Conservation (phyloP, 1,140 invertebrate genomes). For the Ceratitis capitata region DNA sequence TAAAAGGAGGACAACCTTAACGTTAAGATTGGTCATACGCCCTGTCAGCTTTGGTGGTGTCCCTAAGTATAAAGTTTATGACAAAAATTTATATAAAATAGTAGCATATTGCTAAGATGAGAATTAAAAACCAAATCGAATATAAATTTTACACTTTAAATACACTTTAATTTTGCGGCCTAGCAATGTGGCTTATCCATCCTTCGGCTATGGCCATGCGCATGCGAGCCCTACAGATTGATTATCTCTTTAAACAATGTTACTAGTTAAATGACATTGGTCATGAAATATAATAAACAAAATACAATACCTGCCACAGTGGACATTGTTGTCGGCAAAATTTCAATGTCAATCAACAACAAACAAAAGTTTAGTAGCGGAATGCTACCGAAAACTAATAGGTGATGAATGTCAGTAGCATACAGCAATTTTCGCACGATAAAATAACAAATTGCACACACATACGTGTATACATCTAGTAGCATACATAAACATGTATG, state of each 20-base stretch:
- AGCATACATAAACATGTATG: neutral
- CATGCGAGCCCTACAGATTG: neutral
- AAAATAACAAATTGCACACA: neutral
- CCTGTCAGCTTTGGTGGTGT: neutral
- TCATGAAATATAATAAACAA: neutral
- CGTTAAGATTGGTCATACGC: neutral
- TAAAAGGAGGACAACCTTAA: neutral
- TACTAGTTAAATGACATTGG: neutral
- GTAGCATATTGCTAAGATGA: neutral
- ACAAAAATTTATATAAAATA: neutral
- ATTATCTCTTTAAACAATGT: neutral
- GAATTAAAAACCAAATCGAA: too few relatives aligned
- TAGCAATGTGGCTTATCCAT: neutral
- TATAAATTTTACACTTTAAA: neutral
- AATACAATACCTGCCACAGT: neutral
- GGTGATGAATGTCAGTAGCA: neutral
- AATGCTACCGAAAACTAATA: slow-evolving; percentile 9
- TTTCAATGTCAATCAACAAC: neutral
- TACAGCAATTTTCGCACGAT: neutral
- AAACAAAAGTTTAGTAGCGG: neutral
- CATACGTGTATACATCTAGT: neutral
- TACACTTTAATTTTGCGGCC: neutral
- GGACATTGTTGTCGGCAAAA: neutral
- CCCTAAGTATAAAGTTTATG: neutral
- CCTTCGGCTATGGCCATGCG: neutral